A percentile compares a stretch with the other conserved stretches of the same genome.
phyloP scores from a whole-genome alignment of 2,888 invertebrate species.

The Conops quadrifasciatus region DNA sequence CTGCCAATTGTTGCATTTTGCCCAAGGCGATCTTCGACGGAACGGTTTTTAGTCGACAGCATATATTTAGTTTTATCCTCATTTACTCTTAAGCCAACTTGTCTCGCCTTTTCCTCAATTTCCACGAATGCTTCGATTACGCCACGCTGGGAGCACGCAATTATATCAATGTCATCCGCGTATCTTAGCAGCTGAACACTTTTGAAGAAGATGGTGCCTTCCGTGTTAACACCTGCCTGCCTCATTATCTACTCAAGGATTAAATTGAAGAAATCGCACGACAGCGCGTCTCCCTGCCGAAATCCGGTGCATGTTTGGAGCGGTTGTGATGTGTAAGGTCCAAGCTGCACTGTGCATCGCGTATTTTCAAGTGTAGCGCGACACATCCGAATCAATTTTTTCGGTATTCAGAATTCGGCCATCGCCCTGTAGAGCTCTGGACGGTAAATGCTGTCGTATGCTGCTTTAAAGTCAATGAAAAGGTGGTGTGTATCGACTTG shows the following conservation, averaged over 20 bases:
- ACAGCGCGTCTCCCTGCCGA: neutral
- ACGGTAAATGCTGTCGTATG: constrained; percentile 36
- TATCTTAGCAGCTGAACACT: neutral
- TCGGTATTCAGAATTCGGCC: too few relatives aligned
- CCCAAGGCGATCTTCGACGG: neutral
- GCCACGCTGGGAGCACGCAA: neutral
- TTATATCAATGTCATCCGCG: neutral
- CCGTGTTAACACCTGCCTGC: too few relatives aligned
- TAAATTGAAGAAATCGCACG: neutral
- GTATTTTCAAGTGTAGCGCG: neutral
- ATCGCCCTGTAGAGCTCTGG: constrained; percentile 28
- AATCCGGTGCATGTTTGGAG: neutral
- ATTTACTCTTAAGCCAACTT: neutral
- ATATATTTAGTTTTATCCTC: neutral
- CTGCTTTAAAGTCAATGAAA: constrained; percentile 40
- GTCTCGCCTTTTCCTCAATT: neutral
- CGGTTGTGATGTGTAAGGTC: neutral
- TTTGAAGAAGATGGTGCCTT: neutral
- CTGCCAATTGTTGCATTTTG: neutral
- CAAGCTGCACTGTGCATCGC: neutral
- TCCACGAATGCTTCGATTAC: neutral
- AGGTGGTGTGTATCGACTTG: constrained; percentile 35
- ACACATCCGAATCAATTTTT: neutral
- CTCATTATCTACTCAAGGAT: neutral
- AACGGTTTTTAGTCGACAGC: neutral